Base-by-base conservation (phyloP, 2,797 vertebrate species). In the Xenentodon cancila region DNA sequence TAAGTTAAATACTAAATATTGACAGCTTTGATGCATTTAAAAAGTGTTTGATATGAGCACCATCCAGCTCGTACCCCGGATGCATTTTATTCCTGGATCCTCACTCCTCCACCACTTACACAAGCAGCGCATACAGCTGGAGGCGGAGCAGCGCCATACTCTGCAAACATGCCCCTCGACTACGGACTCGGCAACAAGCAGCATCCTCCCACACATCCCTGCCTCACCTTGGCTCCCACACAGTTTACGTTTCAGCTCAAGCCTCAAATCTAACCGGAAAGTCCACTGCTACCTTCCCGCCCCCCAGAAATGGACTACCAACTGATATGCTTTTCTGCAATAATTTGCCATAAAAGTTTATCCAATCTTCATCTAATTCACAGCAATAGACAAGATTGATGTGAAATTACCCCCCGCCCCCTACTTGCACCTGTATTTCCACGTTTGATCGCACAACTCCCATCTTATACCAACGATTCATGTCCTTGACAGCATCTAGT, bases 201-300 rank as follows among this genome's bases (percentile, higher is more conserved):
- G 75, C 61, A 47, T 34, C 80, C 40, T 81, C 84, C 87, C 83
- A 88, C 89, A 65, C 84, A 79, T 56, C 63, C 65, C 58, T 1
- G 55, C 72, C 48, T 86, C 84, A 76, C 80, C 75, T 72, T 4
- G 46, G 82, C 61, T 74, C 88, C 86, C 81, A 88, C 84, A 22
- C 81, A 59, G 44, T 21, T 59, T 48, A 12, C 44, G 18, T 43
- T 57, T 9, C 70, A 68, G 76, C 37, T 7, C 50, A 18, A 27
- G 45, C 48, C 51, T 59, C 54, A 0, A 42, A 32, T 57, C 17
- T 8, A 51, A 44, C 49, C 12, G 0, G 20, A 25, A 57, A 6
- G 46, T 25, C 25, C 25, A 25, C 25, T 25, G 44, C 11, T 51
- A 7, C 53, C 50, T 54, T 55, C 13, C 13, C 44, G 46, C 62